Conservation (phyloP, 2,888 invertebrate genomes). For the Drosophila gaucha region DNA sequence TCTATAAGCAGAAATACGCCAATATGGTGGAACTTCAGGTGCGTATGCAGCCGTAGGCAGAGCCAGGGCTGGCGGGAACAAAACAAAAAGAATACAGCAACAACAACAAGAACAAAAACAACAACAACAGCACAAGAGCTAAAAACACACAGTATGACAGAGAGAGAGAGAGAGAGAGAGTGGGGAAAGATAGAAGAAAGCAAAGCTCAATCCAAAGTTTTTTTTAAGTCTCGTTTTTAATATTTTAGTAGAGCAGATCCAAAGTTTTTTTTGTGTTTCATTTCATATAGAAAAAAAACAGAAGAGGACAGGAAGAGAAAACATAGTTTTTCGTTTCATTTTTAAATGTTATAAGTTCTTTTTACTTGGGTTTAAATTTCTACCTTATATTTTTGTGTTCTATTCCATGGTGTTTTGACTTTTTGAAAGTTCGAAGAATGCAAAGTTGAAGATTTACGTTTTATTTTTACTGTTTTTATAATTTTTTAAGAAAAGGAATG, state of each 20-base stretch:
- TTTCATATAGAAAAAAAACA: not conserved
- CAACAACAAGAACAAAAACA: not conserved
- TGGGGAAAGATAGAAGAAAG: not conserved
- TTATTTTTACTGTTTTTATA: not conserved
- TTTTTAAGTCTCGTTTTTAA: not conserved
- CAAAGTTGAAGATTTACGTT: too few species aligned
- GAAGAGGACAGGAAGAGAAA: not conserved
- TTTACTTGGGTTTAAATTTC: too few species aligned
- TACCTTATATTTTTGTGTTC: not conserved
- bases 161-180: not conserved
- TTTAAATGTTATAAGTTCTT: too few species aligned
- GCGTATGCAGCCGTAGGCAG: slow-evolving; percentile 61
- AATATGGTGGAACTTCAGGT: slow-evolving; percentile 84
- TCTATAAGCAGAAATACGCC: slow-evolving; percentile 84
- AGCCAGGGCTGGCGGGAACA: slow-evolving; percentile 4
- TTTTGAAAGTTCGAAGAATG: not conserved
- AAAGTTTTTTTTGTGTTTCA: not conserved
- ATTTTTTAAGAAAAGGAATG: too few species aligned
- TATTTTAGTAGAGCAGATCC: not conserved
- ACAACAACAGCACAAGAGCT: not conserved
- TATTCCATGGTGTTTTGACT: not conserved
- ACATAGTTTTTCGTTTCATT: not conserved
- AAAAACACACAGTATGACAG: not conserved
- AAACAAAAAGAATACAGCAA: not conserved
- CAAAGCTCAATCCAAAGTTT: slow-evolving; percentile 13